Evolutionary conservation across 2,113 vertebrate genomes (phyloP).

Genomic region (Crypturellus undulatus): DNA sequence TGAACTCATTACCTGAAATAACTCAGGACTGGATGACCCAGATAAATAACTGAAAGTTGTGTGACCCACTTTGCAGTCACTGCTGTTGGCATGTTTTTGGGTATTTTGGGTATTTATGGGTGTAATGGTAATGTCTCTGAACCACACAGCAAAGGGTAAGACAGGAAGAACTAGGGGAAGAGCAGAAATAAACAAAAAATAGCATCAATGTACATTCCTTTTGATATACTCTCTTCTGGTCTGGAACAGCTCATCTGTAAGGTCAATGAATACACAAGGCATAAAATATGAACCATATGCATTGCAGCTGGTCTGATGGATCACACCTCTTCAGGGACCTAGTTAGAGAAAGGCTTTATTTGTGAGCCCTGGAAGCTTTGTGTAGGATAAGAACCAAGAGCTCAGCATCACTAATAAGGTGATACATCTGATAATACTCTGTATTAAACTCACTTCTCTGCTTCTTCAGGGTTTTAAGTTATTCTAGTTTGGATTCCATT

Average conservation of each 20-base stretch:
- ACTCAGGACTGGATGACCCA: not conserved
- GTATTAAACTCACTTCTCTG: not conserved
- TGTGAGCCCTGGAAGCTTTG: not conserved
- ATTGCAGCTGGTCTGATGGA: not conserved
- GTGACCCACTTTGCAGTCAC: not conserved
- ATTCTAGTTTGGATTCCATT: not conserved
- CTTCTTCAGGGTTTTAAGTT: not conserved
- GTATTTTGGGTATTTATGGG: no score
- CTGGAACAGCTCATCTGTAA: not conserved
- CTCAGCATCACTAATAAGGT: not conserved
- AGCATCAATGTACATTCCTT: not conserved
- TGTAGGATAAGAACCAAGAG: not conserved
- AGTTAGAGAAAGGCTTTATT: not conserved
- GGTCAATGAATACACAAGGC: not conserved
- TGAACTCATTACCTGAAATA: constrained; percentile 30
- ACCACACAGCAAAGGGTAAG: not conserved
- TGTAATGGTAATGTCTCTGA: not conserved
- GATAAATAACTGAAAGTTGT: not conserved
- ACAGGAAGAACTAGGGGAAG: not conserved
- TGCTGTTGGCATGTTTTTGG: not conserved
- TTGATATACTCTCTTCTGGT: not conserved
- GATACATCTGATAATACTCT: not conserved
- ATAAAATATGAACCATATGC: not conserved
- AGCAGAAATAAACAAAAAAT: not conserved
- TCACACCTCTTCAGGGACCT: not conserved